Evolutionary conservation across 2,797 vertebrate genomes (phyloP).

Genomic region (Carcharodon carcharias): DNA sequence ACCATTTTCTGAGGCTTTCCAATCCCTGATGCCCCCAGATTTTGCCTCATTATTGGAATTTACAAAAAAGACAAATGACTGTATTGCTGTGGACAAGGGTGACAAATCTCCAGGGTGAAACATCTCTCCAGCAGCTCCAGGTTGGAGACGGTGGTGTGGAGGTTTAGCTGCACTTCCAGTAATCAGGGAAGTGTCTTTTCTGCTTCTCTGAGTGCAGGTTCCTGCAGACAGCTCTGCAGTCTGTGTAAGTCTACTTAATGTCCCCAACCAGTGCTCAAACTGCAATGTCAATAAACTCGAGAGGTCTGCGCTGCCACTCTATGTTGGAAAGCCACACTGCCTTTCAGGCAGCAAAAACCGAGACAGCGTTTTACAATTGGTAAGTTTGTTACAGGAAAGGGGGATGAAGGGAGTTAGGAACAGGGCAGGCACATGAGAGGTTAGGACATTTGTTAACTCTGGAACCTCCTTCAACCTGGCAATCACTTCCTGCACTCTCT

Average conservation of each 20-base stretch:
- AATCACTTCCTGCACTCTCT: not conserved
- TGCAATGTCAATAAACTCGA: not conserved
- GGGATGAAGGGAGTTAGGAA: not conserved
- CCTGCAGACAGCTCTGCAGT: not conserved
- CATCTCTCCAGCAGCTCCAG: not conserved
- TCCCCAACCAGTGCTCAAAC: not conserved
- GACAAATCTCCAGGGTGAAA: not conserved
- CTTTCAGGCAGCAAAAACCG: not conserved
- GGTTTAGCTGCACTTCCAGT: not conserved
- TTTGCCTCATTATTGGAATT: not conserved
- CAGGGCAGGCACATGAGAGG: not conserved
- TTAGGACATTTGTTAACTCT: not conserved
- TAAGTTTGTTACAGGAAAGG: not conserved
- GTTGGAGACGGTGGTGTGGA: not conserved
- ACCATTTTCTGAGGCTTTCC: not conserved
- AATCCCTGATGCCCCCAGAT: not conserved
- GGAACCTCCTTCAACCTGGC: not conserved
- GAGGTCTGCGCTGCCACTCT: not conserved
- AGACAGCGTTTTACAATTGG: not conserved
- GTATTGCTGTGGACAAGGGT: not conserved
- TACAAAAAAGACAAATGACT: not conserved
- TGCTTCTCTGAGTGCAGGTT: not conserved
- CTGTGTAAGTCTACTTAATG: not conserved
- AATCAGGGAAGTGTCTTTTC: not conserved
- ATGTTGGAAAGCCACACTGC: not conserved